Percentiles rank a stretch among this genome's conserved stretches.
These are phyloP conservation scores for Datnioides undecimradiatus DNA, from an alignment of 2,113 vertebrate genomes.

Conservation along the genomic window DNA sequence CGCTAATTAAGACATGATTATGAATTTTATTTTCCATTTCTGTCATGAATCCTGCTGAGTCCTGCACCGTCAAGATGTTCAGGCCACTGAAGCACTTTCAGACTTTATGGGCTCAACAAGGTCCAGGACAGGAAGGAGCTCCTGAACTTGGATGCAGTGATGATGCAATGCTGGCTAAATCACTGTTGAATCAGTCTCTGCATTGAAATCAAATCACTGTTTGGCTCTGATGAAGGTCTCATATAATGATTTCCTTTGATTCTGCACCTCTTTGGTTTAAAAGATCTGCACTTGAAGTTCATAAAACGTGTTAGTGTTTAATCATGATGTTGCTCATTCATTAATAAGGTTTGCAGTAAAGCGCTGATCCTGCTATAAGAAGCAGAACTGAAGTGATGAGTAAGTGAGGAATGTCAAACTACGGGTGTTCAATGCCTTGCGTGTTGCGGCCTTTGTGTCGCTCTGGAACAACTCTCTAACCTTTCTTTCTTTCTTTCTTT, in stretches of 20 bases:
- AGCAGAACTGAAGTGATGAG: slow-evolving; percentile 6
- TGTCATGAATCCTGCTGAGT: no score
- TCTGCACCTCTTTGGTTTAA: background rate
- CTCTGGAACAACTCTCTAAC: slow-evolving; percentile 52
- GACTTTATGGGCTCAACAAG: background rate
- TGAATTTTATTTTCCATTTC: no score
- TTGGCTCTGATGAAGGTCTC: background rate
- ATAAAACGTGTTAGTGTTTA: background rate
- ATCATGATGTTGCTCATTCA: background rate
- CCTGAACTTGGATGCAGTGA: background rate
- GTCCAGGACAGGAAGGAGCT: background rate
- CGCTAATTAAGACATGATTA: no score
- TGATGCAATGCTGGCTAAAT: no score
- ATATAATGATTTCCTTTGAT: background rate
- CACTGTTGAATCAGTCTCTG: background rate
- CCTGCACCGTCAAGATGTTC: no score
- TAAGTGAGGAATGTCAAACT: slow-evolving; percentile 32
- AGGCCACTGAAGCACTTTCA: no score
- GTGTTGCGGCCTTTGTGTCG: slow-evolving; percentile 64
- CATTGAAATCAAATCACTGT: background rate
- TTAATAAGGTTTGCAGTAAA: slow-evolving; percentile 1
- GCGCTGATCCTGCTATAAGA: background rate
- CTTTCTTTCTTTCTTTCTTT: slow-evolving; percentile 37
- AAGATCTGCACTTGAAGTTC: background rate
- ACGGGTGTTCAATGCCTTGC: slow-evolving; percentile 54